These are phyloP conservation scores for Galleria mellonella DNA, from an alignment of 1,140 invertebrate species.

Conservation along the genomic window DNA sequence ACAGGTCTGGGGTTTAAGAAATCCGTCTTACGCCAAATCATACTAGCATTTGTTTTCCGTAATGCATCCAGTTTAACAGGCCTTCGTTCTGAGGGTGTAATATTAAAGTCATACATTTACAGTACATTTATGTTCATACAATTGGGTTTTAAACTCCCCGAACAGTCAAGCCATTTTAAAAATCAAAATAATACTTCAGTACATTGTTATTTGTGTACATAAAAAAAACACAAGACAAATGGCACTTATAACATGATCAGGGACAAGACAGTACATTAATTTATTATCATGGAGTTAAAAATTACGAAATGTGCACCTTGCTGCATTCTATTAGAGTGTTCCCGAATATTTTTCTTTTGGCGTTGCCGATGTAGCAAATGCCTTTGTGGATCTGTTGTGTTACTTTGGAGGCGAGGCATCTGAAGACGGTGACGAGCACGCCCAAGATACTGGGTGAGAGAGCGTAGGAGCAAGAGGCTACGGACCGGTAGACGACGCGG, in stretches of 20 bases:
- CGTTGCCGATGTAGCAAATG: constrained; percentile 29
- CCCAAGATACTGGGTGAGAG: constrained; percentile 23
- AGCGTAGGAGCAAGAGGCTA: constrained; percentile 25
- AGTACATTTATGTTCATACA: too few species aligned
- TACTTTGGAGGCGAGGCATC: constrained; percentile 22
- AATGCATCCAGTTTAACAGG: too few species aligned
- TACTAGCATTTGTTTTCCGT: too few species aligned
- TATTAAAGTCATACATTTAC: too few species aligned
- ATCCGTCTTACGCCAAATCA: too few species aligned
- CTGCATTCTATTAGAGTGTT: constrained; percentile 22
- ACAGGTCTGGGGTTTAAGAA: too few species aligned
- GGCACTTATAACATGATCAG: neutral
- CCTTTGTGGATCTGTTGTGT: constrained; percentile 19
- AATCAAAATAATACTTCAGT: too few species aligned
- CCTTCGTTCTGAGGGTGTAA: too few species aligned
- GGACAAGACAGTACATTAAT: neutral
- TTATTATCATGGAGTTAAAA: neutral
- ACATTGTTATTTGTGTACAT: too few species aligned
- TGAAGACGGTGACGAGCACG: constrained; percentile 24
- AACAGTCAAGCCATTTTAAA: too few species aligned
- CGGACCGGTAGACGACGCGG: constrained; percentile 43
- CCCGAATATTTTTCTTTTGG: constrained; percentile 40
- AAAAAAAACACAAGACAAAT: too few species aligned
- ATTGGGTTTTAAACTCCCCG: too few species aligned
- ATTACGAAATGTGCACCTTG: constrained; percentile 2